A percentile compares a stretch with the other conserved stretches of the same genome.
Conservation (phyloP, 2,113 vertebrate genomes). For the Girardinichthys multiradiatus region DNA sequence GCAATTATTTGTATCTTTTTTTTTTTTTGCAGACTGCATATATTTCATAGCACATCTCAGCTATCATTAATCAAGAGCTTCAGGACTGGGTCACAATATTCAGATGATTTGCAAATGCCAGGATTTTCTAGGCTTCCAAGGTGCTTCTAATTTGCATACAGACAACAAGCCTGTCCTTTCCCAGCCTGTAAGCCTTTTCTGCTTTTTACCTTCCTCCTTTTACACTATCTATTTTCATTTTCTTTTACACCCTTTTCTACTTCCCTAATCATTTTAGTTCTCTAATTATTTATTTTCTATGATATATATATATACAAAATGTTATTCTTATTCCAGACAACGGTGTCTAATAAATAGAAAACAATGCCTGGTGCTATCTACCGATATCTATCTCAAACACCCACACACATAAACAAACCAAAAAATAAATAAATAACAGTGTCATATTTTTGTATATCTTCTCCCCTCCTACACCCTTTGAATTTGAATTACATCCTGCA, state of each 20-base stretch:
- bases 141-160: constrained; percentile 62
- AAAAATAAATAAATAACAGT: constrained; percentile 52
- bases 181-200: constrained; percentile 31
- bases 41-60: constrained; percentile 55
- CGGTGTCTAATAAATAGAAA: constrained; percentile 40
- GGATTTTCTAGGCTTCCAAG: constrained; percentile 55
- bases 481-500: constrained; percentile 67
- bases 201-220: constrained; percentile 12
- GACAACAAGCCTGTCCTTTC: constrained; percentile 46
- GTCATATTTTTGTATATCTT: constrained; percentile 46
- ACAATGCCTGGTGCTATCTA: constrained; percentile 49
- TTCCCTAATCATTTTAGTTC: constrained; percentile 41
- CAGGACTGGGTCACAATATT: constrained; percentile 69
- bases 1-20: constrained; percentile 51
- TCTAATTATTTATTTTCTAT: neutral
- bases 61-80: constrained; percentile 69
- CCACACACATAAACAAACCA: constrained; percentile 45
- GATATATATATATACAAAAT: constrained; percentile 22
- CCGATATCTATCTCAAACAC: constrained; percentile 61
- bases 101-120: constrained; percentile 72
- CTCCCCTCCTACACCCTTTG: constrained; percentile 56
- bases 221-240: constrained; percentile 16
- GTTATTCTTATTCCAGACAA: constrained; percentile 43
- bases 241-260: constrained; percentile 14
- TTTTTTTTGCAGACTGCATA: constrained; percentile 39